Conservation (phyloP, 2,888 invertebrate species). For the Drosophila hamatofila region DNA sequence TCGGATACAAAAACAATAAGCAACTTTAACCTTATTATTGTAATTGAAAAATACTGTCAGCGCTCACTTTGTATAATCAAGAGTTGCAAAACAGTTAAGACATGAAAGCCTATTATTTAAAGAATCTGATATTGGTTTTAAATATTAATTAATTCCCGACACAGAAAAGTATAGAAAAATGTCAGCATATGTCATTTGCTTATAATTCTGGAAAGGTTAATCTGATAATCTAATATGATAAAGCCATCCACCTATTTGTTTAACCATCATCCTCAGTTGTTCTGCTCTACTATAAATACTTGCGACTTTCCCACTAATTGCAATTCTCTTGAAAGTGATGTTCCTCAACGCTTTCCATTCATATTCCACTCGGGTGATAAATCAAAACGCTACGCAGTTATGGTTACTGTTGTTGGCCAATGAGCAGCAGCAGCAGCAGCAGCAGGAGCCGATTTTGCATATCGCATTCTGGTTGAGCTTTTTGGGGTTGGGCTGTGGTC, state of each 20-base stretch:
- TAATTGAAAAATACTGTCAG: too few species aligned
- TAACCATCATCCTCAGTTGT: background rate
- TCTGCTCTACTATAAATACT: background rate
- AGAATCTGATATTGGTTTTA: too few species aligned
- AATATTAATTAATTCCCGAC: too few species aligned
- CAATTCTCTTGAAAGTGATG: background rate
- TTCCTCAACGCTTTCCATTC: background rate
- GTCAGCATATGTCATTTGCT: too few species aligned
- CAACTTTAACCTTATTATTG: too few species aligned
- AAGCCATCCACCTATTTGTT: background rate
- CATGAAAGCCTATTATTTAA: too few species aligned
- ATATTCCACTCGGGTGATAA: slow-evolving; percentile 14
- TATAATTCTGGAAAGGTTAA: too few species aligned
- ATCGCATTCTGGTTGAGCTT: slow-evolving; percentile 26
- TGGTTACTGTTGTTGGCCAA: slow-evolving; percentile 5
- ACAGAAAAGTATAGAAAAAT: background rate
- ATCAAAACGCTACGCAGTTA: slow-evolving; percentile 19
- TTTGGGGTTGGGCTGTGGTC: slow-evolving; percentile 27
- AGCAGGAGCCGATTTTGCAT: slow-evolving; percentile 36
- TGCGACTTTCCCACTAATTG: background rate
- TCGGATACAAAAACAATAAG: too few species aligned
- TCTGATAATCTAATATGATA: background rate
- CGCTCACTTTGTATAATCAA: background rate
- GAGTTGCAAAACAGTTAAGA: too few species aligned
- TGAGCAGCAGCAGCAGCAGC: slow-evolving; percentile 17